These are phyloP conservation scores for Notolepis coatsorum DNA, from an alignment of 2,797 vertebrate species.

Conservation along the genomic window DNA sequence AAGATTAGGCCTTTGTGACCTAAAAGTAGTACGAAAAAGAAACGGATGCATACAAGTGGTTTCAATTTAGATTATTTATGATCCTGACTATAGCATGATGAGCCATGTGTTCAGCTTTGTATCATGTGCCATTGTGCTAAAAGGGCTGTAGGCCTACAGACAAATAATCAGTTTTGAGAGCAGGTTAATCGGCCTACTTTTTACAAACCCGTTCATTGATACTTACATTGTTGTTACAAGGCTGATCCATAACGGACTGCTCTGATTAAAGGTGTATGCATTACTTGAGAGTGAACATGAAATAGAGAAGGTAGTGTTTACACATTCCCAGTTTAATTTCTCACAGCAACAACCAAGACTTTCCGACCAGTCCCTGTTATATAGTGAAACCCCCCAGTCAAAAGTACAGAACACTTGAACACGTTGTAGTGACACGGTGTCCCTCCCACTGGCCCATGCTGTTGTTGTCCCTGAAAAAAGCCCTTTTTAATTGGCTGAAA, in stretches of 20 bases:
- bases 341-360: not conserved
- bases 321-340: too few species aligned
- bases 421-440: not conserved
- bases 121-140: too few species aligned
- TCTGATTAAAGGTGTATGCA: too few species aligned
- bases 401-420: not conserved
- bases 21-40: not conserved
- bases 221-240: not conserved
- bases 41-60: not conserved
- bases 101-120: not conserved
- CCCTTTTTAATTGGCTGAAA: constrained; percentile 6
- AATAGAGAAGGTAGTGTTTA: not conserved
- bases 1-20: not conserved
- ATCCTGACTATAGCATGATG: not conserved
- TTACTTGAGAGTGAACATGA: too few species aligned
- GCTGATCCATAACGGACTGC: not conserved
- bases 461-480: not conserved
- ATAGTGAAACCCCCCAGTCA: too few species aligned
- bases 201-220: too few species aligned
- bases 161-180: not conserved
- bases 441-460: constrained; percentile 13
- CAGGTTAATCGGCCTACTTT: not conserved
- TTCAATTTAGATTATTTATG: not conserved
- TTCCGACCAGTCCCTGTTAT: not conserved
- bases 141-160: not conserved